Evolutionary conservation across 2,888 invertebrate species (phyloP), one percentile per base, ranked within the genome.

Genomic region (Drosophila pegasa): DNA sequence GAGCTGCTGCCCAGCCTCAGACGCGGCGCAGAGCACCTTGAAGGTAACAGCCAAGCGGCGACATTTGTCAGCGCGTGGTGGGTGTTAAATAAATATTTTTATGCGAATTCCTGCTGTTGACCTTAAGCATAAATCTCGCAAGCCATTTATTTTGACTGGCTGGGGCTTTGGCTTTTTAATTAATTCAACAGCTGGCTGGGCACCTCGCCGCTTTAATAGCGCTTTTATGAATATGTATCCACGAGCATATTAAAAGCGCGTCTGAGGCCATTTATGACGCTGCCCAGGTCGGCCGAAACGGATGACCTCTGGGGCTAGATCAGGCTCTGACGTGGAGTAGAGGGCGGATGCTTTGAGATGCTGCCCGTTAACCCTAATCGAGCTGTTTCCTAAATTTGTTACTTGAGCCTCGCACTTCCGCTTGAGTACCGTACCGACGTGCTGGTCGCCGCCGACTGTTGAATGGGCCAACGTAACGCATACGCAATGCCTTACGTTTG

Each of bases 91-190:
- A 75, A 63, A 78, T 62, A 70, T 76, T 62, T 79, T 75, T 47
- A 67, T 77, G 47, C 41, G 60, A 60, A 67, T 63, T 71, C 48
- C 58, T 59, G 78, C 31, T 57, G 62, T 14, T 47, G 75, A 68
- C 68, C 72, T 81, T 62, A 48, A 68, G 62, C 68, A 78, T 87
- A 78, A 81, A 68, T 75, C 75, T 82, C 68, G 63, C 48, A 31
- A 60, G 45, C 62, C 59, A 85, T 88, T 88, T 75, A 86, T 78
- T 88, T 67, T 59, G 79, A 40, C 57, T 61, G 43, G n/a, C n/a
- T n/a, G n/a, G n/a, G 50, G 43, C 37, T 62, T 52, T 16, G 40
- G 66, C 62, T 55, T 48, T 81, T 86, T 88, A 88, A 88, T 88
- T 86, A 86, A 75, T 88, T 86, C 63, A 56, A 59, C 63, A 47